Evolutionary conservation across 2,113 vertebrate genomes (phyloP).

Genomic region (Poecile atricapillus): DNA sequence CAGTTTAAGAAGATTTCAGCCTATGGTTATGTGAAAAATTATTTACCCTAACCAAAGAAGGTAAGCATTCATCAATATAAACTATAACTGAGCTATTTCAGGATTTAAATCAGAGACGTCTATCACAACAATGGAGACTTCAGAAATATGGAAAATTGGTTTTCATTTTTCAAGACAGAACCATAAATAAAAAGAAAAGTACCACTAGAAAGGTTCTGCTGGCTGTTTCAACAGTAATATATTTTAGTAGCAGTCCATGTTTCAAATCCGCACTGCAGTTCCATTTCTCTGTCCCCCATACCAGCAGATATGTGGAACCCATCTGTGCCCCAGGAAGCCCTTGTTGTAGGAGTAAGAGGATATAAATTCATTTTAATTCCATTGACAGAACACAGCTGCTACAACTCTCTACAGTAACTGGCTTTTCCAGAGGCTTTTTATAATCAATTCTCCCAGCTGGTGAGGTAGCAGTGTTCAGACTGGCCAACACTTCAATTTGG

Average conservation of each 20-base stretch:
- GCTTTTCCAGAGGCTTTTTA: background rate
- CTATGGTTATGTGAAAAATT: background rate
- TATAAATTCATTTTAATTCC: background rate
- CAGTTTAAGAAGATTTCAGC: background rate
- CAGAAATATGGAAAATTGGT: background rate
- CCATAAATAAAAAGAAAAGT: background rate
- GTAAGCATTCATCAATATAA: background rate
- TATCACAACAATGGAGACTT: background rate
- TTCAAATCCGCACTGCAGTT: background rate
- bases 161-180: background rate
- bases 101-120: background rate
- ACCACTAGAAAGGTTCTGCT: background rate
- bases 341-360: background rate
- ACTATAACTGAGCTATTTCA: background rate
- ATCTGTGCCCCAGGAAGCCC: background rate
- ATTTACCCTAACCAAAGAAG: slow-evolving; percentile 7
- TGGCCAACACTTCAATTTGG: background rate
- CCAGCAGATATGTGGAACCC: background rate
- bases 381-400: background rate
- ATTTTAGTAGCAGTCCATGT: background rate
- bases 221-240: background rate
- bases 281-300: background rate
- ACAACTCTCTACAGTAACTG: background rate
- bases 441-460: background rate
- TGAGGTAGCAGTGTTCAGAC: background rate